phyloP scores from a whole-genome alignment of 1,140 invertebrate genomes.

The Phenacoccus solenopsis region DNA sequence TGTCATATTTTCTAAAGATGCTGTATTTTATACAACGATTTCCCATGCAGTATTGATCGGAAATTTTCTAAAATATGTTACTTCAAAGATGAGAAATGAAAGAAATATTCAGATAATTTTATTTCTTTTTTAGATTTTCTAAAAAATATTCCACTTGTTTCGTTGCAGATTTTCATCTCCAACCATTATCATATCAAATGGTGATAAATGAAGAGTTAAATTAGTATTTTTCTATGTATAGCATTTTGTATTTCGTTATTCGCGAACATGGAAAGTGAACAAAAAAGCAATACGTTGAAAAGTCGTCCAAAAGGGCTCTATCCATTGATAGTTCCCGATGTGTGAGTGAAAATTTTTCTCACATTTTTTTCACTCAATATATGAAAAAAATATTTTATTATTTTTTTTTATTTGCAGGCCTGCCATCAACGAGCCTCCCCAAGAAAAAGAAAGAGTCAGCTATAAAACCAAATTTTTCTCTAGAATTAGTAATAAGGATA shows the following conservation, averaged over 20 bases:
- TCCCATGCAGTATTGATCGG: neutral
- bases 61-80: neutral
- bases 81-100: too few relatives aligned
- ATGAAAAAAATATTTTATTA: neutral
- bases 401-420: neutral
- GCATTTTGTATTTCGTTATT: too few relatives aligned
- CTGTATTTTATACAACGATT: neutral
- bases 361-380: neutral
- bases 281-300: neutral
- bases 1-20: too few relatives aligned
- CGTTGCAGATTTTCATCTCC: neutral
- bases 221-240: too few relatives aligned
- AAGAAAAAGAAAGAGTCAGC: neutral
- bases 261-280: neutral
- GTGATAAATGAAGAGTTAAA: neutral
- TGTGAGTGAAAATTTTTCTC: neutral
- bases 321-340: neutral
- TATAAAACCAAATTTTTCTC: neutral
- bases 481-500: neutral
- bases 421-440: neutral
- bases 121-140: too few relatives aligned
- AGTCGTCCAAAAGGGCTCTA: slow-evolving; percentile 1
- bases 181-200: neutral
- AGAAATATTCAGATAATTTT: too few relatives aligned
- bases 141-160: too few relatives aligned